These are phyloP conservation scores for Megaceryle maxima DNA, from an alignment of 2,113 vertebrate genomes.

Conservation along the genomic window DNA sequence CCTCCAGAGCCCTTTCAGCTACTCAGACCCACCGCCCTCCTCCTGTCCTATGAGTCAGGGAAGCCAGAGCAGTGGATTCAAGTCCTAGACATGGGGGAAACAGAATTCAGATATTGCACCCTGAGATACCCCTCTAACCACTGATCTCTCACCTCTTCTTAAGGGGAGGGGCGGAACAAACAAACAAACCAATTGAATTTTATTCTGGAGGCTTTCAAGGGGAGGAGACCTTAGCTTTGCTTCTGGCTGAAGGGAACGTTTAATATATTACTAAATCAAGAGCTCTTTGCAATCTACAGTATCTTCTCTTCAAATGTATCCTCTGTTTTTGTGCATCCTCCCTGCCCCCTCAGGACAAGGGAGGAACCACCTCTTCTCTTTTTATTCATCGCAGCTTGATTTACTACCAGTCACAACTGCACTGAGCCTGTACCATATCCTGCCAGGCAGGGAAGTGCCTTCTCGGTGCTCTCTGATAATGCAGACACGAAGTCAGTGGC, in stretches of 20 bases:
- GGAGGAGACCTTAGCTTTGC: background rate
- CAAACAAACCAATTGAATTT: background rate
- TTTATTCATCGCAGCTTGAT: background rate
- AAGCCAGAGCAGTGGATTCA: background rate
- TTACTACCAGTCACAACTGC: background rate
- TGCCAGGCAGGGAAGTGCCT: background rate
- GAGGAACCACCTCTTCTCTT: background rate
- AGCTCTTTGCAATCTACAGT: background rate
- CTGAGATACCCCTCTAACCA: background rate
- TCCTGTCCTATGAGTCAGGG: background rate
- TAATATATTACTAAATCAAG: background rate
- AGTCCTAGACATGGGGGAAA: background rate
- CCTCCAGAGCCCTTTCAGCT: rapidly evolving
- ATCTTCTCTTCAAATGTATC: background rate
- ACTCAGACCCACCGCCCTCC: rapidly evolving
- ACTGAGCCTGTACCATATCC: background rate
- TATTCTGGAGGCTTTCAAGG: background rate
- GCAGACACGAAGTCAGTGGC: background rate
- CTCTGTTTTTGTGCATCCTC: background rate
- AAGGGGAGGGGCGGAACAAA: background rate
- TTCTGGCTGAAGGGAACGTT: background rate
- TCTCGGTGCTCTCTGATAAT: background rate
- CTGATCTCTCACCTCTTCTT: background rate
- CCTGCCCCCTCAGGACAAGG: background rate
- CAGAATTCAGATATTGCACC: background rate